phyloP scores from a whole-genome alignment of 2,888 invertebrate genomes.

The Drosophila gaucha region DNA sequence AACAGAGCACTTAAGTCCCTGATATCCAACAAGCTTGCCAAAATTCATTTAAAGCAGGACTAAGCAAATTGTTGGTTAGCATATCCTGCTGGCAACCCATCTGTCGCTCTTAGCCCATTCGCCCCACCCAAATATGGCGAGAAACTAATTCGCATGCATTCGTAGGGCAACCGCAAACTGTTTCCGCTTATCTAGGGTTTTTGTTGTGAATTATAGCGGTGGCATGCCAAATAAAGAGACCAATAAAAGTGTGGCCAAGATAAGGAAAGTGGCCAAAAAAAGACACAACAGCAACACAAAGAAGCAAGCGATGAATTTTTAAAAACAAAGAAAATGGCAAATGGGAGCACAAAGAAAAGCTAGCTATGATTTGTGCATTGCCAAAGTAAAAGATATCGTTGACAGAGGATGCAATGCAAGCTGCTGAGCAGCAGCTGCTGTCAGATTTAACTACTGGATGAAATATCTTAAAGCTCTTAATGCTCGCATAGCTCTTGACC shows the following conservation, averaged over 20 bases:
- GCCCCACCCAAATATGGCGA: conserved; percentile 31
- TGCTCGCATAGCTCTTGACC: conserved; percentile 32
- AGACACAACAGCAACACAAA: conserved; percentile 15
- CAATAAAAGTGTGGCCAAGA: conserved; percentile 75
- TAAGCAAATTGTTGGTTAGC: conserved; percentile 19
- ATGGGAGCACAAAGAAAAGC: conserved; percentile 29
- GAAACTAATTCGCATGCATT: conserved; percentile 59
- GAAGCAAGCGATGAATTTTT: conserved; percentile 22
- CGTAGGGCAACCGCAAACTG: conserved; percentile 41
- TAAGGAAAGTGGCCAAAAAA: conserved; percentile 66
- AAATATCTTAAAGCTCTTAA: conserved; percentile 54
- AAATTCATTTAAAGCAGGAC: conserved; percentile 20
- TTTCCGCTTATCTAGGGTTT: conserved; percentile 54
- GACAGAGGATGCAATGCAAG: conserved; percentile 50
- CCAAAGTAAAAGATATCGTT: conserved; percentile 36
- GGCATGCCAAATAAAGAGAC: conserved; percentile 70
- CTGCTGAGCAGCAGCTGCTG: conserved; percentile 29
- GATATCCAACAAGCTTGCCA: conserved; percentile 8
- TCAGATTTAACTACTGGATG: conserved; percentile 19
- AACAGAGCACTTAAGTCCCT: background rate
- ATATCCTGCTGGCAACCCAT: conserved; percentile 11
- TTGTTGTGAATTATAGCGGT: conserved; percentile 65
- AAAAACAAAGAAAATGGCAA: conserved; percentile 18
- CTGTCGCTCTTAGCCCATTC: background rate
- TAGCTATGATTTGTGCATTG: conserved; percentile 60